Evolutionary conservation across 2,888 invertebrate species (phyloP).

Genomic region (Argyresthia goedartella): DNA sequence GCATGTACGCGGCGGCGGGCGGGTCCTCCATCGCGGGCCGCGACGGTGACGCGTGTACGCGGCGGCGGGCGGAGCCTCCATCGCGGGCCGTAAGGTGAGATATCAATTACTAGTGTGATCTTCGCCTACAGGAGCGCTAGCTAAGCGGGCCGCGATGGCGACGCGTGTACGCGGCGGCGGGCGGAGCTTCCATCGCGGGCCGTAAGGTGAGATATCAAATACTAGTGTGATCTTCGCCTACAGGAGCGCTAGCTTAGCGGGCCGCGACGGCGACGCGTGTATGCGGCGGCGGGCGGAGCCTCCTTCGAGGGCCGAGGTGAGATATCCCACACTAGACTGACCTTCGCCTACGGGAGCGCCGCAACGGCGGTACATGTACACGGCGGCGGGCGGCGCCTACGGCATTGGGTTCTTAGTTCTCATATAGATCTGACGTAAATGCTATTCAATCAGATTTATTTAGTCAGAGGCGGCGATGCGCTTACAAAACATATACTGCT

Average conservation of each 20-base stretch:
- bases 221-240: too few relatives aligned
- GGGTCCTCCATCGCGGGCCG: slow-evolving; percentile 89
- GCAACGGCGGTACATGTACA: too few relatives aligned
- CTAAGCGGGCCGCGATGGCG: slow-evolving; percentile 84
- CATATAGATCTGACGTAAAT: too few relatives aligned
- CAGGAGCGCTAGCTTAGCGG: slow-evolving; percentile 56
- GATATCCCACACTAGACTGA: too few relatives aligned
- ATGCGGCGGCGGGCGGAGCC: slow-evolving; percentile 91
- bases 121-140: too few relatives aligned
- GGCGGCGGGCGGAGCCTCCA: slow-evolving; percentile 89
- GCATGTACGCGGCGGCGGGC: slow-evolving; percentile 92
- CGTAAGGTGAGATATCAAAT: slow-evolving; percentile 73
- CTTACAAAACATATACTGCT: too few relatives aligned
- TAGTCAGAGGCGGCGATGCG: too few relatives aligned
- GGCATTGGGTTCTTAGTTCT: too few relatives aligned
- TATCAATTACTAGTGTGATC: too few relatives aligned
- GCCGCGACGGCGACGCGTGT: slow-evolving; percentile 86
- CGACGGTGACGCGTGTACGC: slow-evolving; percentile 88
- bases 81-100: slow-evolving; percentile 84
- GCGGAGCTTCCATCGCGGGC: slow-evolving; percentile 88
- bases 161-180: slow-evolving; percentile 91
- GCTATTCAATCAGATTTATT: too few relatives aligned
- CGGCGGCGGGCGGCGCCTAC: slow-evolving; percentile 91
- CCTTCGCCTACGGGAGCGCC: too few relatives aligned
- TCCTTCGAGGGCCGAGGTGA: slow-evolving; percentile 86